phyloP scores from a whole-genome alignment of 2,888 invertebrate genomes.

The Dusona sp. region DNA sequence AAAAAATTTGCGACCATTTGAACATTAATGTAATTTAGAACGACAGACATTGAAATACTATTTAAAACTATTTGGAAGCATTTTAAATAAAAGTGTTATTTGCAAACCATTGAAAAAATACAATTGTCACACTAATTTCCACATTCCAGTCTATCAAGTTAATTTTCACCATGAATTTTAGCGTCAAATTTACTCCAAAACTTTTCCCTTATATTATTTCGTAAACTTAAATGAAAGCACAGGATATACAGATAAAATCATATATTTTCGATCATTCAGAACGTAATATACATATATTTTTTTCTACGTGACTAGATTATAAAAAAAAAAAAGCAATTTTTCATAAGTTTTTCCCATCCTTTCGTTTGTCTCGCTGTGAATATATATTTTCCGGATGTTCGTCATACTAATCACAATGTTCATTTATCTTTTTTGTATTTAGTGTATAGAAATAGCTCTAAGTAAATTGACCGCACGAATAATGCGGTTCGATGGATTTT shows the following conservation, averaged over 20 bases:
- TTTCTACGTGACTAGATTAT: slow-evolving; percentile 83
- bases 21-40: neutral
- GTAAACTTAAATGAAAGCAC: neutral
- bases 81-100: neutral
- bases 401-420: slow-evolving; percentile 70
- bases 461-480: slow-evolving; percentile 65
- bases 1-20: neutral
- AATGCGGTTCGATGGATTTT: slow-evolving; percentile 55
- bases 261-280: slow-evolving; percentile 64
- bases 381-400: slow-evolving; percentile 72
- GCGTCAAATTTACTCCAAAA: neutral
- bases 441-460: slow-evolving; percentile 73
- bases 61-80: neutral
- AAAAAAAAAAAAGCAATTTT: slow-evolving; percentile 77
- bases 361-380: slow-evolving; percentile 69
- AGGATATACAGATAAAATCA: slow-evolving; percentile 59
- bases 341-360: slow-evolving; percentile 29
- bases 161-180: neutral
- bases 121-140: neutral
- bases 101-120: neutral
- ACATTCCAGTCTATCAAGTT: neutral
- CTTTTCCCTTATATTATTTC: neutral
- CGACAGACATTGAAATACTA: neutral
- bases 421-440: slow-evolving; percentile 13
- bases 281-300: slow-evolving; percentile 69